Conservation (phyloP, 2,797 vertebrate genomes). For the Podarcis siculus region DNA sequence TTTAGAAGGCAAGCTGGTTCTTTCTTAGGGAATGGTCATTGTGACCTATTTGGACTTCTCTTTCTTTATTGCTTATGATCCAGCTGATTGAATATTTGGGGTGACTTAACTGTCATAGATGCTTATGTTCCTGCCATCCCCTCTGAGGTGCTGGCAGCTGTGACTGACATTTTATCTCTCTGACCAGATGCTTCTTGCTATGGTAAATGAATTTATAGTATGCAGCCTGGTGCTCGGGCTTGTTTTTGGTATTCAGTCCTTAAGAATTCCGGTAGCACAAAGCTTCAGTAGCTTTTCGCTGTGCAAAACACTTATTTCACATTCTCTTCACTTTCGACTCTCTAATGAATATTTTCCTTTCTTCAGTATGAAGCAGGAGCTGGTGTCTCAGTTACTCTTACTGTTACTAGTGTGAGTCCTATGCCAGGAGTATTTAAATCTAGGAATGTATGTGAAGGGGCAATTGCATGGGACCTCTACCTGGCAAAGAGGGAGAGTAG, state of each 20-base stretch:
- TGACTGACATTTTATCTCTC: neutral
- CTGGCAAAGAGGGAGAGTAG: neutral
- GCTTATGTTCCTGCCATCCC: constrained; percentile 19
- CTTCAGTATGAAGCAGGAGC: neutral
- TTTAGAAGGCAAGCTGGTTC: neutral
- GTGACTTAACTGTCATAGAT: neutral
- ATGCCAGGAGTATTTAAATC: neutral
- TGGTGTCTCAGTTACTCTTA: neutral
- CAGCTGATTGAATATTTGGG: constrained; percentile 9
- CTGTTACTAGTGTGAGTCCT: neutral
- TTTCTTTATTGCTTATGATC: neutral
- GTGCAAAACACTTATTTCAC: constrained; percentile 26
- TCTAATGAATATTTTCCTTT: neutral
- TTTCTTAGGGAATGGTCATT: neutral
- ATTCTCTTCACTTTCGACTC: neutral
- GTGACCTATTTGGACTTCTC: neutral
- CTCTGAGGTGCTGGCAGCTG: constrained; percentile 3
- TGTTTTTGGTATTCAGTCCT: constrained; percentile 23
- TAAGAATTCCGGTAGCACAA: neutral
- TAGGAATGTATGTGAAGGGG: neutral
- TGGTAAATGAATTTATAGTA: constrained; percentile 12
- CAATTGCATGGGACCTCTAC: neutral
- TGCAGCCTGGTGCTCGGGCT: rapidly evolving
- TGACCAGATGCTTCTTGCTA: constrained; percentile 32
- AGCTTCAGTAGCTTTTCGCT: neutral